A percentile compares a stretch with the other conserved stretches of the same genome.
These are phyloP conservation scores for Dascillus cervinus DNA, from an alignment of 2,888 invertebrate species.

Conservation along the genomic window DNA sequence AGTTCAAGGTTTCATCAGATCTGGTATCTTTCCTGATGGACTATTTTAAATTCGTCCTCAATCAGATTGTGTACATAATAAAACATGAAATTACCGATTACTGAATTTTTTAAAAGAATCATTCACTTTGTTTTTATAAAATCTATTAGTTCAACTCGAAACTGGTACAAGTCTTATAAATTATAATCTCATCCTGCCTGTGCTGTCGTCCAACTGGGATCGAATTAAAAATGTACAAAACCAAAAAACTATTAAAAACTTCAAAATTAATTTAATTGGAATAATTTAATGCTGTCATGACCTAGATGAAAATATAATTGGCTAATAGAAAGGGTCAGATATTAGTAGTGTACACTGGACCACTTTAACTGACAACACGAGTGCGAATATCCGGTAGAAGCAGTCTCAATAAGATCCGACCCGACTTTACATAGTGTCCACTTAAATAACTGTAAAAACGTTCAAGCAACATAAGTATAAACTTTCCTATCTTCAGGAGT, in stretches of 20 bases:
- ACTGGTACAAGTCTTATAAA: background rate
- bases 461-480: conserved; percentile 90
- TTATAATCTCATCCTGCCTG: conserved; percentile 1
- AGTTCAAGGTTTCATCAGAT: conserved; percentile 12
- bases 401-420: conserved; percentile 13
- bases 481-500: conserved; percentile 96
- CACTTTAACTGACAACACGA: conserved; percentile 1
- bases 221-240: conserved; percentile 1
- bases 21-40: conserved; percentile 5
- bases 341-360: conserved; percentile 8
- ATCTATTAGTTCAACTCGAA: too few relatives aligned
- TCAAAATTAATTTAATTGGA: conserved; percentile 17
- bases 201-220: background rate
- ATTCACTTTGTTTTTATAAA: background rate
- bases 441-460: conserved; percentile 17
- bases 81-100: background rate
- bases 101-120: background rate
- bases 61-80: conserved; percentile 4
- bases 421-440: conserved; percentile 14
- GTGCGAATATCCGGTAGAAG: conserved; percentile 9
- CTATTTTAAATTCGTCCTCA: too few relatives aligned
- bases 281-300: conserved; percentile 17
- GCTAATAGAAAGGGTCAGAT: conserved; percentile 15
- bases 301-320: conserved; percentile 15
- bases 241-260: too few relatives aligned